Base-by-base conservation (phyloP, 2,888 invertebrate genomes). In the Opisthograptis luteolata region DNA sequence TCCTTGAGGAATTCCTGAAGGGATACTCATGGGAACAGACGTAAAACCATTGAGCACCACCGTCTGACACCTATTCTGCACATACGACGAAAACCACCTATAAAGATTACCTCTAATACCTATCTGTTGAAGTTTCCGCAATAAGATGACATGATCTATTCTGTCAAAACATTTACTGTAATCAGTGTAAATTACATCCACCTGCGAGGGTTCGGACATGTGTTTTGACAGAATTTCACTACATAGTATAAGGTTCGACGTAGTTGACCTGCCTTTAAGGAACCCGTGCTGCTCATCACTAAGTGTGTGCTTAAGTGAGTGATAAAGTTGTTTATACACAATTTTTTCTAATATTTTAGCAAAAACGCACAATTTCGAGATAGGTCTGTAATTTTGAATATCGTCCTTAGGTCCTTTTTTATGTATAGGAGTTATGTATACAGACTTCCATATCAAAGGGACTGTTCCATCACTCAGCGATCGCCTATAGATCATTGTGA, bases 301-400 rank as follows among this genome's bases (percentile, higher is more conserved):
- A 19, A 46, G 17, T 13, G n/a, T 20, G 12, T 46, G 39, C 15
- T 39, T 46, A 2, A 39, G 17, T n/a, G 20, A 5, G 2, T 19
- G 5, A 12, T 46, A 39, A 1, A 39, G 8, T 25, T 39, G 46
- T 9, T 12, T 17, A 10, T 42, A 19, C 8, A 36, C 36, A 2
- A 31, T 43, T 31, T 19, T 39, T 44, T 32, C 42, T 14, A 42
- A 12, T 12, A 36, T 42, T 36, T 27, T 45, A 19, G 37, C 40
- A 9, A 45, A 39, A 7, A 35, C 3, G 24, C 44, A 40, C 2
- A 46, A 22, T 28, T 46, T 51, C 0, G 51, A 51, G 3, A 46
- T 41, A 1, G 36, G 41, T 12, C 51, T 28, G 9, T 51, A 51
- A 10, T 51, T 51, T 14, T 17, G 25, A 1, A 51, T 10, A 1